Percentiles rank a stretch among this genome's conserved stretches.
Evolutionary conservation across 2,797 vertebrate species (phyloP).

Genomic region (Takifugu ocellatus): DNA sequence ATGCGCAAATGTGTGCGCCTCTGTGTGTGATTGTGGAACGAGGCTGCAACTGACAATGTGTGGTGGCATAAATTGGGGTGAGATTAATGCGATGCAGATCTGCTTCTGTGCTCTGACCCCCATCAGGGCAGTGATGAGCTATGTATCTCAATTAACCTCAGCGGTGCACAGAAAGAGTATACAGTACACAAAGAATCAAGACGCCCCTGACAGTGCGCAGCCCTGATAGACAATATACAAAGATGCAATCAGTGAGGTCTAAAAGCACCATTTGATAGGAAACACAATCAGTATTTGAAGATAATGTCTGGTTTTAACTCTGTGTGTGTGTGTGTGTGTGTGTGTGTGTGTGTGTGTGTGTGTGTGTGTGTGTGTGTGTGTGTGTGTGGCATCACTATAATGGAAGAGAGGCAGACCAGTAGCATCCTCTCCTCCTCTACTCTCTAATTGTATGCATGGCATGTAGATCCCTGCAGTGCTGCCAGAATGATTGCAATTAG

Average conservation of each 20-base stretch:
- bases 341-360: not conserved
- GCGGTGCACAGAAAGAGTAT: conserved; percentile 50
- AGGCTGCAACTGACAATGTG: conserved; percentile 64
- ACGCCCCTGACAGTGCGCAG: conserved; percentile 9
- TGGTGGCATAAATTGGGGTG: conserved; percentile 75
- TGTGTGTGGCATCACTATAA: conserved; percentile 12
- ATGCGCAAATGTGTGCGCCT: conserved; percentile 8
- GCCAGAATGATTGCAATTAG: conserved; percentile 81
- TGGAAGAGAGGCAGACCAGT: conserved; percentile 17
- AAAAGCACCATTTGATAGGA: conserved; percentile 5
- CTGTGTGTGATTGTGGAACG: conserved; percentile 32
- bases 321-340: not conserved
- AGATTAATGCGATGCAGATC: conserved; percentile 74
- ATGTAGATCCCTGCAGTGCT: conserved; percentile 68
- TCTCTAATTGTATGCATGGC: conserved; percentile 64
- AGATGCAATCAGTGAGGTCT: conserved; percentile 14
- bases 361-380: conserved; percentile 1
- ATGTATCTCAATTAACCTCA: conserved; percentile 76
- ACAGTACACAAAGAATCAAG: conserved; percentile 44
- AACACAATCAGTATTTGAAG: not conserved
- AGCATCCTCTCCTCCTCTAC: conserved; percentile 18
- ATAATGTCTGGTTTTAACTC: not conserved
- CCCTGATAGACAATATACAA: conserved; percentile 3
- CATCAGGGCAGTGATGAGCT: conserved; percentile 75
- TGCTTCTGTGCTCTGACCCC: conserved; percentile 74